Conservation (phyloP, 2,113 vertebrate genomes). For the Emydocephalus ijimae region DNA sequence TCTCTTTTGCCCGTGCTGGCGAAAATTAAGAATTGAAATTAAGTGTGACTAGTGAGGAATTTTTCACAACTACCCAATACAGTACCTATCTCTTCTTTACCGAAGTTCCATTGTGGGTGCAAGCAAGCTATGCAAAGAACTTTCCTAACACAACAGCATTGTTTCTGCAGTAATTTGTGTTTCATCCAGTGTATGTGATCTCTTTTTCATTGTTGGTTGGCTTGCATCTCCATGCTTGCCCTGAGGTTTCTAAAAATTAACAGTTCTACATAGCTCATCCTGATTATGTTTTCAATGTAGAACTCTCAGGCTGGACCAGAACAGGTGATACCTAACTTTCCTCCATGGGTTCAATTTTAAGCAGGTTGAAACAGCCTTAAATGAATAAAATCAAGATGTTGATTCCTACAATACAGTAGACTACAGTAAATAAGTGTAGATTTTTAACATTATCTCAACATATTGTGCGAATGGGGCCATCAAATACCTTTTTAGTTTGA, state of each 20-base stretch:
- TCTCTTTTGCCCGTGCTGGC: not conserved
- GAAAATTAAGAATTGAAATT: not conserved
- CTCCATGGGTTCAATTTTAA: not conserved
- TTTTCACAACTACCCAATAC: not conserved
- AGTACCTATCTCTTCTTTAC: not conserved
- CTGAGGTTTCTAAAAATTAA: not conserved
- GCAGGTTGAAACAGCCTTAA: not conserved
- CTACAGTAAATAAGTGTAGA: too few relatives aligned
- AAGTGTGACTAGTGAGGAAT: not conserved
- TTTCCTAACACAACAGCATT: not conserved
- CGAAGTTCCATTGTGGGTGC: not conserved
- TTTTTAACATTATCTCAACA: too few relatives aligned
- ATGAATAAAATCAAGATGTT: not conserved
- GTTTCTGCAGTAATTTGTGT: not conserved
- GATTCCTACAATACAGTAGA: not conserved
- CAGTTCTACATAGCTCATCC: not conserved
- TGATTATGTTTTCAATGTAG: not conserved
- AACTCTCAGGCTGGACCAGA: not conserved
- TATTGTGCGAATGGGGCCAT: not conserved
- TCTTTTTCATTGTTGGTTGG: not conserved
- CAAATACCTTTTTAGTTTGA: not conserved
- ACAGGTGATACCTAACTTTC: not conserved
- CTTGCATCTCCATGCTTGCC: not conserved
- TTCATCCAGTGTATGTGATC: not conserved
- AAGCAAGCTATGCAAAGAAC: not conserved